Evolutionary conservation across 2,797 vertebrate species (phyloP).

Genomic region (Carduelis carduelis): DNA sequence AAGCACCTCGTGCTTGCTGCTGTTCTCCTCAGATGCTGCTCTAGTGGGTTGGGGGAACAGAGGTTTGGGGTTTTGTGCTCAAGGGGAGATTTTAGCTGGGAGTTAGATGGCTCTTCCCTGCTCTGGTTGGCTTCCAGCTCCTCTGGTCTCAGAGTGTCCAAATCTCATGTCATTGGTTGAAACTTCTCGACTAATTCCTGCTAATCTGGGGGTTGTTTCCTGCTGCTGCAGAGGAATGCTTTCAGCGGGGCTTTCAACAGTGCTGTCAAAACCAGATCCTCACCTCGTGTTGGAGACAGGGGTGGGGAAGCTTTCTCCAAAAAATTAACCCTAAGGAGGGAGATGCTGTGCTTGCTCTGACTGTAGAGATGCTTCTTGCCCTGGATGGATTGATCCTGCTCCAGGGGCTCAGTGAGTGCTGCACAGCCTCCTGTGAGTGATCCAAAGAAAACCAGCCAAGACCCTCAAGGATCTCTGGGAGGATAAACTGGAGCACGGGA

Average conservation of each 20-base stretch:
- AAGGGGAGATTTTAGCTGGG: neutral
- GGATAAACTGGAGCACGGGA: rapidly evolving
- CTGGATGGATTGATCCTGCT: rapidly evolving
- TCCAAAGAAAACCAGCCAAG: neutral
- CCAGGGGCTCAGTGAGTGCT: neutral
- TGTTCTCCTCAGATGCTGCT: neutral
- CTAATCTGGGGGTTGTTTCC: neutral
- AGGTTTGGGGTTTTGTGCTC: neutral
- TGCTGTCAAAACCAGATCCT: neutral
- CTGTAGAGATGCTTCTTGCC: rapidly evolving
- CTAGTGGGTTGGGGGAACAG: neutral
- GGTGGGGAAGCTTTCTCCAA: neutral
- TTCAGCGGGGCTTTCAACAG: neutral
- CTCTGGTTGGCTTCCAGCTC: neutral
- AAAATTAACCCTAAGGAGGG: neutral
- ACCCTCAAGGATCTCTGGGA: rapidly evolving
- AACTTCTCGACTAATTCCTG: neutral
- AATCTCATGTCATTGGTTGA: neutral
- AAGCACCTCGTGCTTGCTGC: neutral
- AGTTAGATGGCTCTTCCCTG: neutral
- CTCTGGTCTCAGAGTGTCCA: neutral
- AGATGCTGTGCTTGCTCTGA: neutral
- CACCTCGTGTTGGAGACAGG: neutral
- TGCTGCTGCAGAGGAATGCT: rapidly evolving
- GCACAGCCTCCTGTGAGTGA: neutral